Evolutionary conservation across 2,113 vertebrate species (phyloP).

Genomic region (Centropus unirufus): DNA sequence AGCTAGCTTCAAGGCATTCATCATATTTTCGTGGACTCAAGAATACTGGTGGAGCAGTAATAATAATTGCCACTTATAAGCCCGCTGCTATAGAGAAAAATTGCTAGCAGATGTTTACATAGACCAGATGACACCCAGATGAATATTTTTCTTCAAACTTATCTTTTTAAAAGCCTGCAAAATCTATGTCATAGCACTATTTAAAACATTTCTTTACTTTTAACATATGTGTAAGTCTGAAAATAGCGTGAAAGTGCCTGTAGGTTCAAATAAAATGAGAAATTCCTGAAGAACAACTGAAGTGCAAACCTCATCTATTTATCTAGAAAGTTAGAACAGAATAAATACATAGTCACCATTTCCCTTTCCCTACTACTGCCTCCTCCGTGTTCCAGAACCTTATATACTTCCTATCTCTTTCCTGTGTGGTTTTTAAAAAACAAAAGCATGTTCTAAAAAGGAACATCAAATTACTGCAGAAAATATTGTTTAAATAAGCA

Average conservation of each 20-base stretch:
- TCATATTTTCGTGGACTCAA: background rate
- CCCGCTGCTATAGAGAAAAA: background rate
- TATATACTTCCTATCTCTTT: background rate
- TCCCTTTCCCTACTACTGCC: background rate
- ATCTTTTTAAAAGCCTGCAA: background rate
- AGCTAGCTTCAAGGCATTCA: conserved; percentile 7
- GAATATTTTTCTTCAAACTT: background rate
- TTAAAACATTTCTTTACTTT: background rate
- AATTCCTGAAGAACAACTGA: background rate
- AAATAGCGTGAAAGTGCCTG: background rate
- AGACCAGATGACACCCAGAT: background rate
- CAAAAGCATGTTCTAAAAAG: background rate
- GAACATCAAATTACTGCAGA: background rate
- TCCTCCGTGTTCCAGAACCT: background rate
- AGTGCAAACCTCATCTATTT: background rate
- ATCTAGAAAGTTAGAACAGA: background rate
- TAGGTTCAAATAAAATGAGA: background rate
- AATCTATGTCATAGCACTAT: background rate
- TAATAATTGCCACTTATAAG: background rate
- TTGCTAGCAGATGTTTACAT: background rate
- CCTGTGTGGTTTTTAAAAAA: background rate
- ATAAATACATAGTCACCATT: background rate
- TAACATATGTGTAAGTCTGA: background rate
- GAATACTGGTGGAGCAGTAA: background rate
- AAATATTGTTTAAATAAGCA: background rate